Evolutionary conservation across 2,888 invertebrate species (phyloP).

Genomic region (Crocallis elinguaria): DNA sequence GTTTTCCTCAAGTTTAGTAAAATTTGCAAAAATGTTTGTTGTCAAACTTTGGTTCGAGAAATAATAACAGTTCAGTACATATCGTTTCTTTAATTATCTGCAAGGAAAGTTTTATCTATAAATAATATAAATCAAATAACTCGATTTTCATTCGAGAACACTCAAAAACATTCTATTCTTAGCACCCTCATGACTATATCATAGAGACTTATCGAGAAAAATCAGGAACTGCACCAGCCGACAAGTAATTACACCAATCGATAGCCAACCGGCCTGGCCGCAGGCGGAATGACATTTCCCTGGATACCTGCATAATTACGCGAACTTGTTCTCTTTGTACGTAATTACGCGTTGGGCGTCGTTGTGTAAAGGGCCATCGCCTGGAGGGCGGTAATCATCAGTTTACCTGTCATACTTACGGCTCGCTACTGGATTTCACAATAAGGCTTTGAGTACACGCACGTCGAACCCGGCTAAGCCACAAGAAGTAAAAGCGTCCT

Average conservation of each 20-base stretch:
- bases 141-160: no score
- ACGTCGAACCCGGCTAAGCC: no score
- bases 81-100: no score
- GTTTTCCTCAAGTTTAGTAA: no score
- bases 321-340: slow-evolving; percentile 46
- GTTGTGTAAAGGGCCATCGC: slow-evolving; percentile 40
- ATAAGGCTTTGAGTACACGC: no score
- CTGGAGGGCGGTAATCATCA: slow-evolving; percentile 54
- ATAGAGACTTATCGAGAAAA: slow-evolving; percentile 34
- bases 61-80: no score
- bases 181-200: slow-evolving; percentile 21
- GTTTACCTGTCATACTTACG: slow-evolving; percentile 48
- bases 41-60: no score
- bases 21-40: no score
- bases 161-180: slow-evolving; percentile 19
- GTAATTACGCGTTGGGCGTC: slow-evolving; percentile 51
- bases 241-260: slow-evolving; percentile 40
- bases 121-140: no score
- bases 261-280: slow-evolving; percentile 40
- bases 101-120: no score
- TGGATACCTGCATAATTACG: slow-evolving; percentile 40
- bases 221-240: slow-evolving; percentile 33
- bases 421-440: slow-evolving; percentile 50
- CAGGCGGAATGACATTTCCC: slow-evolving; percentile 53
- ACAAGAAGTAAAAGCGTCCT: no score